Percentiles rank a stretch among this genome's conserved stretches.
These are phyloP conservation scores for Brachyhypopomus gauderio DNA, from an alignment of 2,113 vertebrate genomes.

Conservation along the genomic window DNA sequence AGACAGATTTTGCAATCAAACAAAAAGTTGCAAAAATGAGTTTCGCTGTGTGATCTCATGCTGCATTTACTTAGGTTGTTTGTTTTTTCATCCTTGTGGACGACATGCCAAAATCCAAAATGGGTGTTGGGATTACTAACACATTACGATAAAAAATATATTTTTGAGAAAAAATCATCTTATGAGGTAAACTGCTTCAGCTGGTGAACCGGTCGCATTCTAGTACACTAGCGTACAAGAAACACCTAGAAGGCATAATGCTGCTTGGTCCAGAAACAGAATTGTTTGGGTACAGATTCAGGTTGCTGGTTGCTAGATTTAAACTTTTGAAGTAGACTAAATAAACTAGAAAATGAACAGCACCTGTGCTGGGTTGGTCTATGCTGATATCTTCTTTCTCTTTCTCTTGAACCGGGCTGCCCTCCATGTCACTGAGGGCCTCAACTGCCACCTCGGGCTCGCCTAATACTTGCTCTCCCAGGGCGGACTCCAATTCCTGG, in stretches of 20 bases:
- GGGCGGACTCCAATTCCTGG: constrained; percentile 73
- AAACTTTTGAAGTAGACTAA: constrained; percentile 6
- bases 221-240: background rate
- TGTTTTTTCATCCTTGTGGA: no score
- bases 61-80: no score
- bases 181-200: background rate
- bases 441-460: constrained; percentile 73
- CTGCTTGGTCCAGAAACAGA: background rate
- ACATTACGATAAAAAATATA: no score
- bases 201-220: background rate
- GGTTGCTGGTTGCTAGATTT: background rate
- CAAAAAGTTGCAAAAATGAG: no score
- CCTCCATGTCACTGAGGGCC: constrained; percentile 69
- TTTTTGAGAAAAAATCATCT: no score
- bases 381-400: constrained; percentile 49
- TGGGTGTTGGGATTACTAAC: no score
- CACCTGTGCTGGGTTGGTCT: constrained; percentile 61
- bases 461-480: constrained; percentile 74
- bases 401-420: constrained; percentile 50
- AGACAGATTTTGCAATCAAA: background rate
- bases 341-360: background rate
- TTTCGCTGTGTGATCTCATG: no score
- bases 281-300: background rate
- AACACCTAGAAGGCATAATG: background rate
- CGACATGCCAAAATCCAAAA: no score